A percentile compares a stretch with the other conserved stretches of the same genome.
Evolutionary conservation across 2,113 vertebrate species (phyloP).

Genomic region (Chionomys nivalis): DNA sequence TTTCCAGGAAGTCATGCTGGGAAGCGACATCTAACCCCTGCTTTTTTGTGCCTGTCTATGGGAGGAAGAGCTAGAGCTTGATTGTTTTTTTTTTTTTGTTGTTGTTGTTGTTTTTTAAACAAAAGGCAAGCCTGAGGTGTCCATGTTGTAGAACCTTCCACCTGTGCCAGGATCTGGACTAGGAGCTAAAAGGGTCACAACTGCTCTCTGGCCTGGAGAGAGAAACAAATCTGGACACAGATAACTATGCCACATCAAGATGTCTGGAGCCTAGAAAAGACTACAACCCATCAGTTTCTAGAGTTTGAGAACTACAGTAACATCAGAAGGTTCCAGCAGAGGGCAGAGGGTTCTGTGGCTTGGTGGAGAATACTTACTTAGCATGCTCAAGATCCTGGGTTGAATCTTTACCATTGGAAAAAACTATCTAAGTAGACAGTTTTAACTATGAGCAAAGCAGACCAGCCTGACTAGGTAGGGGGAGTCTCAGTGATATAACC

Average conservation of each 20-base stretch:
- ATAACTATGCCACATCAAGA: neutral
- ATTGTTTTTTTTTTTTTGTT: neutral
- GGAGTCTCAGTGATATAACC: neutral
- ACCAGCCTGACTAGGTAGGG: neutral
- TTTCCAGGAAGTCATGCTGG: slow-evolving; percentile 36
- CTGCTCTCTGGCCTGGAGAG: neutral
- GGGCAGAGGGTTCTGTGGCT: neutral
- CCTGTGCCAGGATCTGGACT: neutral
- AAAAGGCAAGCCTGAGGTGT: neutral
- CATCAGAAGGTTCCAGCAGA: neutral
- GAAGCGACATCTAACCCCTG: neutral
- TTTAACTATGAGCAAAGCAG: neutral
- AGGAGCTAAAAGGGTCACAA: neutral
- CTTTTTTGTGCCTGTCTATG: slow-evolving; percentile 35
- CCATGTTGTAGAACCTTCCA: neutral
- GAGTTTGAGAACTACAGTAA: neutral
- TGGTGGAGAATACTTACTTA: neutral
- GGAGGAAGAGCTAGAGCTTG: neutral
- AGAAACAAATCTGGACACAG: neutral
- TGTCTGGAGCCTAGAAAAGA: neutral
- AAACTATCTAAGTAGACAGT: neutral
- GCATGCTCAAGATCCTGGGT: neutral
- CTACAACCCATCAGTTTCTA: neutral
- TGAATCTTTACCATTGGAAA: neutral
- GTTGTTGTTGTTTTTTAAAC: too few relatives aligned